Evolutionary conservation across 2,888 invertebrate genomes (phyloP).

Genomic region (Lasius fuliginosus): DNA sequence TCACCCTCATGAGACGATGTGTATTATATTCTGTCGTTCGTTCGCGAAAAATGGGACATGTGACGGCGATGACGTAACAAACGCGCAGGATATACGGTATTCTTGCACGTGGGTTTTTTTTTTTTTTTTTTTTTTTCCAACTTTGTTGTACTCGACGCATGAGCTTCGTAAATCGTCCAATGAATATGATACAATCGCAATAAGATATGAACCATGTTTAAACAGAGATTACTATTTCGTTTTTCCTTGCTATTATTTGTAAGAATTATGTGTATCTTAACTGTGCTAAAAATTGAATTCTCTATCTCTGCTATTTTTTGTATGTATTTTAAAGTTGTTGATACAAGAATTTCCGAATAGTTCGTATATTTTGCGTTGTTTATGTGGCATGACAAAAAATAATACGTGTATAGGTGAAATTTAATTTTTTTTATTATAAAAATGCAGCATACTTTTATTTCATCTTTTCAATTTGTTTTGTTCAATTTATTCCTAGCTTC

Average conservation of each 20-base stretch:
- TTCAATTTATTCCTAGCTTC: background rate
- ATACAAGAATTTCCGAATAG: background rate
- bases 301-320: background rate
- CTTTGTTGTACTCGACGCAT: background rate
- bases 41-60: slow-evolving; percentile 37
- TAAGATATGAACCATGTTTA: slow-evolving; percentile 16
- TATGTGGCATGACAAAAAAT: background rate
- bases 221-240: background rate
- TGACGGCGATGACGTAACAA: slow-evolving; percentile 13
- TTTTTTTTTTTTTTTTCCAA: background rate
- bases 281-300: background rate
- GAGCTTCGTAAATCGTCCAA: slow-evolving; percentile 18
- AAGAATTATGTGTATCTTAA: background rate
- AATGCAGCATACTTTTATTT: background rate
- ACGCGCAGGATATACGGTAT: slow-evolving; percentile 11
- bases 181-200: background rate
- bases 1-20: slow-evolving; percentile 5
- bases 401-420: background rate
- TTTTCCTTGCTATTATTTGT: background rate
- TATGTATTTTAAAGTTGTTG: background rate
- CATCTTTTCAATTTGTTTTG: background rate
- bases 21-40: slow-evolving; percentile 37
- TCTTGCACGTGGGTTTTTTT: slow-evolving; percentile 19
- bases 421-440: background rate
- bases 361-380: background rate